phyloP scores from a whole-genome alignment of 2,797 vertebrate genomes.

The Menidia menidia region DNA sequence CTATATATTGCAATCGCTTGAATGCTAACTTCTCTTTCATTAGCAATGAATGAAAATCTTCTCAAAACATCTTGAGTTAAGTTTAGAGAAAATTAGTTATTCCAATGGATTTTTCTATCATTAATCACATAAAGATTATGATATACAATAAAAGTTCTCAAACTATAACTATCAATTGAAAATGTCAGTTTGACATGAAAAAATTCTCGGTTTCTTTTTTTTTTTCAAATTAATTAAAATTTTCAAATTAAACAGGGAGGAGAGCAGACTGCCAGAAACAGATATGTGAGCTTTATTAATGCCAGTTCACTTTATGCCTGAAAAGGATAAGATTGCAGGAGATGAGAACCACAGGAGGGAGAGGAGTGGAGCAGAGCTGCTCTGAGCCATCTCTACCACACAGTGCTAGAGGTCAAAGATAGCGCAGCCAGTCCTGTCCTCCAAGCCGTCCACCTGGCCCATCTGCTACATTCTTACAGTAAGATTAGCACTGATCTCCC shows the following conservation, averaged over 20 bases:
- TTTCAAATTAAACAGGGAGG: conserved; percentile 58
- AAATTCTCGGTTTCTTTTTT: conserved; percentile 55
- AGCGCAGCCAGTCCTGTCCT: conserved; percentile 70
- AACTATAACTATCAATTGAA: conserved; percentile 25
- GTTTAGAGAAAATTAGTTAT: background rate
- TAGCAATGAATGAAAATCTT: background rate
- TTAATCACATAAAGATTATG: background rate
- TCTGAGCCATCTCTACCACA: conserved; percentile 79
- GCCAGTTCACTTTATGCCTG: conserved; percentile 50
- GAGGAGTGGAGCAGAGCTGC: conserved; percentile 72
- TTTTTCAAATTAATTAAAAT: conserved; percentile 67
- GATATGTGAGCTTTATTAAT: conserved; percentile 68
- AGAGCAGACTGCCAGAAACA: conserved; percentile 51
- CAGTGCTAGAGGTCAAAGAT: conserved; percentile 77
- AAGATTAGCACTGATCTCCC: conserved; percentile 83
- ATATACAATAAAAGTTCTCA: conserved; percentile 4
- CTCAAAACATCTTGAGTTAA: background rate
- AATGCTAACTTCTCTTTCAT: background rate
- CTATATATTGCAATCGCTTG: background rate
- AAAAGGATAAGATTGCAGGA: conserved; percentile 59
- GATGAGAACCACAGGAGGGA: conserved; percentile 68
- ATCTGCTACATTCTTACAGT: conserved; percentile 81
- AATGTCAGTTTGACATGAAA: conserved; percentile 58
- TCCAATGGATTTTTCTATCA: background rate
- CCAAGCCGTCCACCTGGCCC: conserved; percentile 79